Evolutionary conservation across 2,888 invertebrate genomes (phyloP), one percentile per base, ranked within the genome.

Genomic region (Apotomis betuletana): DNA sequence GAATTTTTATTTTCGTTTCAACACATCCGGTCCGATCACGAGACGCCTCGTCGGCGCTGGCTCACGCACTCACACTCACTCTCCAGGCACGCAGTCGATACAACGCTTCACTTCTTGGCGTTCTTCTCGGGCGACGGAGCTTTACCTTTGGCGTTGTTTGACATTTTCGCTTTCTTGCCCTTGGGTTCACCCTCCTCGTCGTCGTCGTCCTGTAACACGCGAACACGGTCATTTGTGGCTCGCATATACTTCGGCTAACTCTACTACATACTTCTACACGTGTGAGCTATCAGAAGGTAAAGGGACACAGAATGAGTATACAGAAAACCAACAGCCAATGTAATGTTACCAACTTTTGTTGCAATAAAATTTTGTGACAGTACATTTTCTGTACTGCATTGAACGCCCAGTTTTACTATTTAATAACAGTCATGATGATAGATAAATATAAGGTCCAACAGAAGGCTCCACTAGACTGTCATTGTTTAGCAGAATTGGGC

Each of bases 181-280:
- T 97, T 96, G 81, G 96, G 96, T 88, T 96, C 96, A 55, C 96
- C 96, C 36, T 96, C 96, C 75, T 96, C 96, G 36, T 96, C 96
- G 69, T 96, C 96, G 74, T 96, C 96, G 73, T 95, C 95, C 89
- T 96, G 85, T 15, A 76, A 81, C 73, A 49, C n/a, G n/a, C 27
- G 46, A 27, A 13, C 41, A 5, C 3, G 13, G 41, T 64, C 4
- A 64, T n/a, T 5, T 6, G 38, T 9, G 54, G 3, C 10, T 4
- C 3, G 54, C 41, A 10, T 41, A 41, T 44, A 15, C 59, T 15
- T 15, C 15, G 9, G 8, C 9, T 9, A 49, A 10, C 3, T 8
- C 6, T 49, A 49, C 6, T 3, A 9, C 6, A 10, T 49, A 49
- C 9, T 10, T 9, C 49, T 10, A 49, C 9, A 9, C 49, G 72